Conservation (phyloP, 1,140 invertebrate genomes). For the Camponotus floridanus region DNA sequence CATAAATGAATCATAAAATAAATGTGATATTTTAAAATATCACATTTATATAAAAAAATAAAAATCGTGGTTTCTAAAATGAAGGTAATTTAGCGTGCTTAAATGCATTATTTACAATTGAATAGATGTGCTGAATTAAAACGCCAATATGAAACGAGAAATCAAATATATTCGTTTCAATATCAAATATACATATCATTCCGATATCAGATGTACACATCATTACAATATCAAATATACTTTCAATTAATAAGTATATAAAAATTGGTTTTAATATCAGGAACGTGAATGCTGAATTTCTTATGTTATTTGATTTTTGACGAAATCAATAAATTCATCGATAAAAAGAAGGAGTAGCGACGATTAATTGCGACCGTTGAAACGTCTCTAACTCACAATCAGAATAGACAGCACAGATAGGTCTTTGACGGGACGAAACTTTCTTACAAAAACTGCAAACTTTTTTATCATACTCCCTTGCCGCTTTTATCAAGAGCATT, state of each 20-base stretch:
- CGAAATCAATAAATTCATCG: background rate
- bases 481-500: slow-evolving; percentile 29
- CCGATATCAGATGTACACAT: too few relatives aligned
- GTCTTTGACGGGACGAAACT: slow-evolving; percentile 11
- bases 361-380: background rate
- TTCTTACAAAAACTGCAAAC: background rate
- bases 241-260: background rate
- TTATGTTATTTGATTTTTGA: background rate
- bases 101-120: background rate
- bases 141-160: background rate
- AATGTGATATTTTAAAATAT: slow-evolving; percentile 3
- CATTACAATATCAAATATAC: too few relatives aligned
- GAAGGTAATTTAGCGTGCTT: background rate
- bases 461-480: background rate
- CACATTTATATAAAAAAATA: background rate
- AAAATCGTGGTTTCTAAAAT: background rate
- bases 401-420: too few relatives aligned
- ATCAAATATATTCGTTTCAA: background rate
- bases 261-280: background rate
- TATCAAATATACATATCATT: too few relatives aligned
- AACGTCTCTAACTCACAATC: background rate
- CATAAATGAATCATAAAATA: too few relatives aligned
- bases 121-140: background rate
- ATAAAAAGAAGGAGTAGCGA: background rate
- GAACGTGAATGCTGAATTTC: background rate